phyloP scores from a whole-genome alignment of 2,888 invertebrate species.

The Gnatocerus cornutus region DNA sequence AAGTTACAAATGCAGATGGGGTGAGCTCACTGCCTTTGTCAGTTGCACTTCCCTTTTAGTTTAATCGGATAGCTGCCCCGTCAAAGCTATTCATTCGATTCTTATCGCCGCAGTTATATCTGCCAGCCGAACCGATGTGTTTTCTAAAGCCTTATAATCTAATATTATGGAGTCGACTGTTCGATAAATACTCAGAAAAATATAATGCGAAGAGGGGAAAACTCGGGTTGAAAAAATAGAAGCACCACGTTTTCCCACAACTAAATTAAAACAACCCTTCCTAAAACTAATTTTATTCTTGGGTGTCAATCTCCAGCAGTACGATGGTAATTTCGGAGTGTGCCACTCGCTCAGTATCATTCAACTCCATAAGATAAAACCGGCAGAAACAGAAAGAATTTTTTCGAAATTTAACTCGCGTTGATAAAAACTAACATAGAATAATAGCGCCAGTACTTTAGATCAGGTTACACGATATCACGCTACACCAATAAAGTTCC shows the following conservation, averaged over 20 bases:
- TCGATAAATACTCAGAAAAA: slow-evolving; percentile 43
- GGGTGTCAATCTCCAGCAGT: neutral
- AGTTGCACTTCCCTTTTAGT: slow-evolving; percentile 60
- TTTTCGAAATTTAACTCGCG: too few species aligned
- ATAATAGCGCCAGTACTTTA: too few species aligned
- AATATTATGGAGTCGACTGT: slow-evolving; percentile 47
- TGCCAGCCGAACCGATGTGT: slow-evolving; percentile 44
- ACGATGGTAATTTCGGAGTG: neutral
- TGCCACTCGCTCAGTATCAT: neutral
- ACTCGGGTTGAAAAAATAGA: slow-evolving; percentile 15
- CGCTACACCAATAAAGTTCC: neutral
- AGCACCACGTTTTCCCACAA: slow-evolving; percentile 31
- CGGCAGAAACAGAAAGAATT: too few species aligned
- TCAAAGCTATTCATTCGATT: slow-evolving; percentile 61
- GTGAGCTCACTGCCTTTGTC: slow-evolving; percentile 62
- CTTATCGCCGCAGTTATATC: slow-evolving; percentile 57
- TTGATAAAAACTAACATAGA: neutral
- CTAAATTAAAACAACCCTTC: slow-evolving; percentile 33
- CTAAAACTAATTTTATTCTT: slow-evolving; percentile 29
- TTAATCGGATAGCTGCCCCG: slow-evolving; percentile 62
- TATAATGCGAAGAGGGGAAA: slow-evolving; percentile 18
- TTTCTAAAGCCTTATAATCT: slow-evolving; percentile 51
- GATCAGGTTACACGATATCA: neutral
- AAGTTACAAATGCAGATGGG: slow-evolving; percentile 64
- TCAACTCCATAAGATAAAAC: too few species aligned